Evolutionary conservation across 2,888 invertebrate genomes (phyloP).

Genomic region (Tetrapedia diversipes): DNA sequence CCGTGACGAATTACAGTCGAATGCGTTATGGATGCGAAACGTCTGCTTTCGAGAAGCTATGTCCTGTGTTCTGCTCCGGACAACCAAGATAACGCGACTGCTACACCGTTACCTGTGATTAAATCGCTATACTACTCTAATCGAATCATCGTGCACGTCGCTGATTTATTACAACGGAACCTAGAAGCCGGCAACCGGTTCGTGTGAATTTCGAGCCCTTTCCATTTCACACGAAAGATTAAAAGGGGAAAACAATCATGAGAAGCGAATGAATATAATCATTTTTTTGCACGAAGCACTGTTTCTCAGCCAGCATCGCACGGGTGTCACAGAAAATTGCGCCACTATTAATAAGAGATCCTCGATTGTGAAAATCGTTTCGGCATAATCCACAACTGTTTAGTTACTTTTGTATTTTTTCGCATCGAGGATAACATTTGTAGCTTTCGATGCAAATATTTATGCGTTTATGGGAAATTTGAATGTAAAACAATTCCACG

Average conservation of each 20-base stretch:
- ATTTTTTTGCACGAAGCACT: background rate
- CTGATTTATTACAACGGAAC: background rate
- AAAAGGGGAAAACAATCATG: background rate
- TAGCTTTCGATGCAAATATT: too few species aligned
- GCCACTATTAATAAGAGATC: too few species aligned
- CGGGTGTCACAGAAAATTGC: background rate
- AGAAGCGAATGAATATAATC: background rate
- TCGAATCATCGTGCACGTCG: slow-evolving; percentile 9
- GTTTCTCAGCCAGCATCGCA: background rate
- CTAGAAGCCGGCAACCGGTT: too few species aligned
- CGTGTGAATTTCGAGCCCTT: background rate
- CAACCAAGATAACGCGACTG: slow-evolving; percentile 10
- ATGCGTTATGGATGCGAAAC: background rate
- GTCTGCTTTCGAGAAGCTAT: slow-evolving; percentile 15
- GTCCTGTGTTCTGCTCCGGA: background rate
- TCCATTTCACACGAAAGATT: background rate
- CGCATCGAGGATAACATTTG: too few species aligned
- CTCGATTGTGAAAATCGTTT: background rate
- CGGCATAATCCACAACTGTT: too few species aligned
- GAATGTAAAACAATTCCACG: too few species aligned
- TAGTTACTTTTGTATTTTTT: too few species aligned
- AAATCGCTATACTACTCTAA: slow-evolving; percentile 3
- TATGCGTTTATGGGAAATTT: too few species aligned
- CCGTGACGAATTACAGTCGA: slow-evolving; percentile 22
- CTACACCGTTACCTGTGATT: slow-evolving; percentile 9